Evolutionary conservation across 2,113 vertebrate species (phyloP), one percentile per base, ranked within the genome.

Genomic region (Thomomys bottae): DNA sequence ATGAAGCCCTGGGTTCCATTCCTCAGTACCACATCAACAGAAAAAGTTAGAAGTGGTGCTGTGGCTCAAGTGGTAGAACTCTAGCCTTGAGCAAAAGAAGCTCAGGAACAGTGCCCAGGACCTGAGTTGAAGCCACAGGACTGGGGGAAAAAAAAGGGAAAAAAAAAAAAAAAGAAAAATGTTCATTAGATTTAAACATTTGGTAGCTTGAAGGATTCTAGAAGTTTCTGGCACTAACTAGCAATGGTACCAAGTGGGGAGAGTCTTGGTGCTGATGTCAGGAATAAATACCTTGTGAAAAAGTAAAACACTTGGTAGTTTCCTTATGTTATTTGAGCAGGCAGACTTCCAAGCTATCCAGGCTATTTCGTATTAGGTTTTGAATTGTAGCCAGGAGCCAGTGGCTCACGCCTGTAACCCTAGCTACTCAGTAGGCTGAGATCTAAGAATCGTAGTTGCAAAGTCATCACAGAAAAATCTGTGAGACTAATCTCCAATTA

Each of bases 321-420:
- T 84, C 63, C 45, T 79, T 87, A 28, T 72, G 30, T 73, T 30
- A 54, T 73, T 91, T 84, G 20, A 6, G 34, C 72, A 76, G 91
- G 32, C 68, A 88, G 17, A 75, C 80, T 78, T 70, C 81, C 20
- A 94, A 83, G 72, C 24, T 30, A 12, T 57, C 80, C 1, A 11
- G 67, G 34, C n/a, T 79, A 34, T 80, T 86, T 93, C 77, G 86
- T 38, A 72, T 76, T 89, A 85, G 40, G 3, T 91, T 81, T 14
- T 23, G 88, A 76, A 59, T 66, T 80, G 24, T 17, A 59, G 45
- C 11, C 45, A 45, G 49, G 49, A 12, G 17, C 49, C 14, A 4
- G 49, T 54, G 49, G 49, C 49, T 54, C 49, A 54, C 2, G 15
- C 17, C 49, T 54, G 15, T 54, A 54, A 45, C 18, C 49, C 17